Percentiles rank a stretch among this genome's conserved stretches.
Conservation (phyloP, 2,113 vertebrate species). For the Elephas maximus region DNA sequence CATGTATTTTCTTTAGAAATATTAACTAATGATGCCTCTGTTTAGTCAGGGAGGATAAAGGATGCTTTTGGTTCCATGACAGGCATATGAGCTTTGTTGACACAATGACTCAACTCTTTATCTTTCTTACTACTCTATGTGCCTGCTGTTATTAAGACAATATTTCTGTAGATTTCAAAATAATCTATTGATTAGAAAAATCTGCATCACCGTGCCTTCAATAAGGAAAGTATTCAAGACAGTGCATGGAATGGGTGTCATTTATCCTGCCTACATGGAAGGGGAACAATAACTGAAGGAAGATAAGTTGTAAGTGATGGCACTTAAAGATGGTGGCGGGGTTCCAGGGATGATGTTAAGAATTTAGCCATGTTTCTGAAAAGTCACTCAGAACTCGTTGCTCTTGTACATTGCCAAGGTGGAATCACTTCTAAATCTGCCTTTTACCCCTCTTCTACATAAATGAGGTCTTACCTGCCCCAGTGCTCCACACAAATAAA, state of each 20-base stretch:
- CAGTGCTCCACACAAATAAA: background rate
- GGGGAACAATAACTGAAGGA: background rate
- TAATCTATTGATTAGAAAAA: conserved; percentile 48
- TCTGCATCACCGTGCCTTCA: conserved; percentile 44
- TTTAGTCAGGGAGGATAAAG: conserved; percentile 13
- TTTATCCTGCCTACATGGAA: conserved; percentile 45
- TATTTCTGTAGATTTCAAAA: conserved; percentile 65
- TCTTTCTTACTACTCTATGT: conserved; percentile 1
- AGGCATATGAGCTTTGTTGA: background rate
- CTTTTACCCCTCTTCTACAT: background rate
- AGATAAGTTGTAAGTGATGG: conserved; percentile 14
- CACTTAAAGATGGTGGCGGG: background rate
- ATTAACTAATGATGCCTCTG: conserved; percentile 36
- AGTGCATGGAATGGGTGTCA: conserved; percentile 35
- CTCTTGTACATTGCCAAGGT: background rate
- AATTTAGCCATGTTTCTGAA: conserved; percentile 16
- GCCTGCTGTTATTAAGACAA: conserved; percentile 54
- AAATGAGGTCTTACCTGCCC: conserved; percentile 1
- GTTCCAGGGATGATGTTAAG: background rate
- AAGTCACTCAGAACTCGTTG: background rate
- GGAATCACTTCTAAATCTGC: conserved; percentile 47
- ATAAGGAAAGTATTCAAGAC: conserved; percentile 21
- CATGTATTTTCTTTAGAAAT: background rate
- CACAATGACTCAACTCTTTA: background rate
- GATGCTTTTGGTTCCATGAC: conserved; percentile 32